Conservation (phyloP, 1,140 invertebrate genomes). For the Microplitis mediator region DNA sequence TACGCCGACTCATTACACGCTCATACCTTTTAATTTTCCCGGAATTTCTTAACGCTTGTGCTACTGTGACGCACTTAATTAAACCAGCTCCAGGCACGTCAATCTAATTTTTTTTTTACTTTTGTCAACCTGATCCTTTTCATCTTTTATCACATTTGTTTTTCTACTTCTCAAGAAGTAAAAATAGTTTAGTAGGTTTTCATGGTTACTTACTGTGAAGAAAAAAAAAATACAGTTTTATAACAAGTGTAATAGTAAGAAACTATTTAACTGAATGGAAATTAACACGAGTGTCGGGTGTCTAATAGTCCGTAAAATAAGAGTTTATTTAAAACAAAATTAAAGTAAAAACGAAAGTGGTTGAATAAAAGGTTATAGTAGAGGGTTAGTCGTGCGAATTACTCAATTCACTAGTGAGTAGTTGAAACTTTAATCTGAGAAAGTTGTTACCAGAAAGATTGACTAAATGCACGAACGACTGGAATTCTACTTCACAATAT, state of each 20-base stretch:
- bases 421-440: constrained; percentile 55
- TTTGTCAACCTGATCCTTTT: constrained; percentile 14
- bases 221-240: too few relatives aligned
- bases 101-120: constrained; percentile 13
- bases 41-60: not conserved
- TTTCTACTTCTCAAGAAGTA: not conserved
- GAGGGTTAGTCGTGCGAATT: not conserved
- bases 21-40: not conserved
- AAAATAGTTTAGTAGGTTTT: too few relatives aligned
- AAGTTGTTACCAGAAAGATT: constrained; percentile 49
- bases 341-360: not conserved
- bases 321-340: not conserved
- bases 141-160: not conserved
- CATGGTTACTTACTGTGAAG: too few relatives aligned
- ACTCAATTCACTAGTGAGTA: constrained; percentile 47
- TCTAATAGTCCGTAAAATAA: not conserved
- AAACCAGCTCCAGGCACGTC: not conserved
- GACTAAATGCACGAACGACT: constrained; percentile 44
- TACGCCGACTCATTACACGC: not conserved
- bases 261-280: not conserved
- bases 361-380: not conserved
- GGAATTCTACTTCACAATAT: constrained; percentile 11
- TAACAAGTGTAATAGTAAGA: too few relatives aligned
- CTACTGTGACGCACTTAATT: constrained; percentile 7
- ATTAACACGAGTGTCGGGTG: not conserved